Evolutionary conservation across 2,888 invertebrate genomes (phyloP).

Genomic region (Aphelenchoides bicaudatus): DNA sequence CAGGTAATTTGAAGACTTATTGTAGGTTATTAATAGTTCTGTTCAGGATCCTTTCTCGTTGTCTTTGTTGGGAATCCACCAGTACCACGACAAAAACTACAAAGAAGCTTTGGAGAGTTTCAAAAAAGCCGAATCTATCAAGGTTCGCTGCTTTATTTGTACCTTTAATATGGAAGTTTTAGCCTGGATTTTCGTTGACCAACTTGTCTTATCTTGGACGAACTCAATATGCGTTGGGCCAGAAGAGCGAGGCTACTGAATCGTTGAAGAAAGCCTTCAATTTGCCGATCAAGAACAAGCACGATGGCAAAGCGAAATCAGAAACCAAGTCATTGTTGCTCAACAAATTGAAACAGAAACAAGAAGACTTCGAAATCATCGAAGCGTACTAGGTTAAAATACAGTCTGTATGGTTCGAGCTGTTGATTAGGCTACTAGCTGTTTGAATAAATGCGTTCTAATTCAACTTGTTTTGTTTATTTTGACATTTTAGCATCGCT

Average conservation of each 20-base stretch:
- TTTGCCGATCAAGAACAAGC: constrained; percentile 29
- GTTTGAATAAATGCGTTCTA: too few species aligned
- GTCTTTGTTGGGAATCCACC: constrained; percentile 34
- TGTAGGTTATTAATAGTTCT: constrained; percentile 35
- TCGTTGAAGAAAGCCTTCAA: constrained; percentile 37
- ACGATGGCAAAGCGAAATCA: constrained; percentile 35
- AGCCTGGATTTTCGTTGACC: constrained; percentile 42
- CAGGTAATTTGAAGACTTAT: constrained; percentile 45
- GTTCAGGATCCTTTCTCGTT: not conserved
- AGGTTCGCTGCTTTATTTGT: constrained; percentile 25
- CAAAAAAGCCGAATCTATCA: constrained; percentile 46
- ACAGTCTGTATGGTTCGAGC: too few species aligned
- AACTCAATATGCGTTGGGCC: constrained; percentile 32
- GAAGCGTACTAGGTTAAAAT: constrained; percentile 29
- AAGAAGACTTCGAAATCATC: constrained; percentile 38
- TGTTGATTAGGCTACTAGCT: too few species aligned
- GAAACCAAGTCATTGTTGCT: constrained; percentile 30
- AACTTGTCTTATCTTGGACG: constrained; percentile 43
- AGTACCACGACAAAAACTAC: constrained; percentile 41
- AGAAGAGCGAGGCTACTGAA: constrained; percentile 41
- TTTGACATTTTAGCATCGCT: too few species aligned
- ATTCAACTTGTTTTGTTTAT: too few species aligned
- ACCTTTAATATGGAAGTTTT: constrained; percentile 11
- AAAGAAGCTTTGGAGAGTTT: constrained; percentile 40
- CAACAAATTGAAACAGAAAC: constrained; percentile 35